Conservation (phyloP, 2,113 vertebrate genomes). For the Sphaerodactylus townsendi region DNA sequence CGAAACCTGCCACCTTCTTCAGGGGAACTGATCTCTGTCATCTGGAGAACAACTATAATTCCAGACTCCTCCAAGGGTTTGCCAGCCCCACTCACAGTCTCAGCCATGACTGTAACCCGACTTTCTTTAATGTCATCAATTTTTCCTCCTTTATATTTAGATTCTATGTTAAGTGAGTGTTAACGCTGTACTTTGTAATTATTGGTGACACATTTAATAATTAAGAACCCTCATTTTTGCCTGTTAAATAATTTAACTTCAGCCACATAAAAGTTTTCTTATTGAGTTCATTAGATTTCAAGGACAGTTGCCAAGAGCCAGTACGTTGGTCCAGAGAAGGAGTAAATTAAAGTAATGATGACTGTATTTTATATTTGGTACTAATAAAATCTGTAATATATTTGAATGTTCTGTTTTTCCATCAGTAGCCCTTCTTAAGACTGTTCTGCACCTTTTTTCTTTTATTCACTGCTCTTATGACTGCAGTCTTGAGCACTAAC, state of each 20-base stretch:
- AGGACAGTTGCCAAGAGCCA: conserved; percentile 60
- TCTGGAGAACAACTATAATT: no score
- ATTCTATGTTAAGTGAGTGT: conserved; percentile 60
- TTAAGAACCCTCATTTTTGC: conserved; percentile 70
- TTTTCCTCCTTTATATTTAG: conserved; percentile 60
- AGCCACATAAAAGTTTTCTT: conserved; percentile 64
- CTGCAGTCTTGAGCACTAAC: no score
- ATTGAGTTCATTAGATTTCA: conserved; percentile 71
- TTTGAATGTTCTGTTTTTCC: not conserved
- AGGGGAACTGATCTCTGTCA: no score
- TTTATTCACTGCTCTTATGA: no score
- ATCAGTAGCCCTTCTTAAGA: no score
- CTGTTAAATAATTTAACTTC: conserved; percentile 70
- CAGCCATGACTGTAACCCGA: not conserved
- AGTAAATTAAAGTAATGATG: conserved; percentile 48
- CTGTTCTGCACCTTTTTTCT: no score
- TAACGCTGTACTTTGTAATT: conserved; percentile 66
- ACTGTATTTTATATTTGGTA: conserved; percentile 34
- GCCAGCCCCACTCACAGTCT: no score
- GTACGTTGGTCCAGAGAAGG: conserved; percentile 39
- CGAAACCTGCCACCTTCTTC: no score
- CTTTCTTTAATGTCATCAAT: not conserved
- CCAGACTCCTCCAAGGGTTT: no score
- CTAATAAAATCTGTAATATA: conserved; percentile 20
- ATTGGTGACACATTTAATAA: conserved; percentile 73